A percentile compares a stretch with the other conserved stretches of the same genome.
These are phyloP conservation scores for Leuctra nigra DNA, from an alignment of 2,888 invertebrate genomes.

Conservation along the genomic window DNA sequence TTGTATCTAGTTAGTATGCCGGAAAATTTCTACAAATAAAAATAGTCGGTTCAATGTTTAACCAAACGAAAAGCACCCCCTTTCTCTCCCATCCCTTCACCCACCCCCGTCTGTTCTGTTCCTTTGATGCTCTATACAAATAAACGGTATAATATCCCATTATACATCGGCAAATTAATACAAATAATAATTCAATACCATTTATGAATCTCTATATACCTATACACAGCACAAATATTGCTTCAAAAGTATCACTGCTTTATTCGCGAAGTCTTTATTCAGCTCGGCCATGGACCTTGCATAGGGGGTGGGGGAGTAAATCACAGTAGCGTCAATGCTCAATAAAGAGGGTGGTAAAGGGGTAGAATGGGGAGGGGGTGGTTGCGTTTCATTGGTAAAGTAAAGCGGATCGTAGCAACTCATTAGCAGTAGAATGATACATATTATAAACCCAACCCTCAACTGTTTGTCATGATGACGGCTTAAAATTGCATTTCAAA, in stretches of 20 bases:
- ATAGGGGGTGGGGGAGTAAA: background rate
- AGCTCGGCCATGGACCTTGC: too few species aligned
- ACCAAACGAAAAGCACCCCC: too few species aligned
- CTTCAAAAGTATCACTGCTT: too few species aligned
- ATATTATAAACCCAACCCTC: background rate
- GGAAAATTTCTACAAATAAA: too few species aligned
- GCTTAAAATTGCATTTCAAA: conserved; percentile 24
- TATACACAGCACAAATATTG: too few species aligned
- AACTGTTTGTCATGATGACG: conserved; percentile 24
- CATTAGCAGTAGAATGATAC: conserved; percentile 9
- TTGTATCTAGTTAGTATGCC: too few species aligned
- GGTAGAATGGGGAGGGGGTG: conserved; percentile 21
- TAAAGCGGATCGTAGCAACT: conserved; percentile 15
- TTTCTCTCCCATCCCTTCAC: background rate
- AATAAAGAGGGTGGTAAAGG: conserved; percentile 27
- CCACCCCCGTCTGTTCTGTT: background rate
- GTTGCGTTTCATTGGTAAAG: background rate
- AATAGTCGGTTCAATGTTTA: too few species aligned
- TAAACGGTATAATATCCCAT: background rate
- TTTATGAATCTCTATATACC: too few species aligned
- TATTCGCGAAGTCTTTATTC: background rate
- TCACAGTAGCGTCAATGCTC: background rate
- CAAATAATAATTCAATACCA: background rate
- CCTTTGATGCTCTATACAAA: background rate
- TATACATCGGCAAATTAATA: background rate